These are phyloP conservation scores for Chironex yamaguchii DNA, from an alignment of 30 jellyfish, hydroid and myxozoan genomes.

Conservation along the genomic window DNA sequence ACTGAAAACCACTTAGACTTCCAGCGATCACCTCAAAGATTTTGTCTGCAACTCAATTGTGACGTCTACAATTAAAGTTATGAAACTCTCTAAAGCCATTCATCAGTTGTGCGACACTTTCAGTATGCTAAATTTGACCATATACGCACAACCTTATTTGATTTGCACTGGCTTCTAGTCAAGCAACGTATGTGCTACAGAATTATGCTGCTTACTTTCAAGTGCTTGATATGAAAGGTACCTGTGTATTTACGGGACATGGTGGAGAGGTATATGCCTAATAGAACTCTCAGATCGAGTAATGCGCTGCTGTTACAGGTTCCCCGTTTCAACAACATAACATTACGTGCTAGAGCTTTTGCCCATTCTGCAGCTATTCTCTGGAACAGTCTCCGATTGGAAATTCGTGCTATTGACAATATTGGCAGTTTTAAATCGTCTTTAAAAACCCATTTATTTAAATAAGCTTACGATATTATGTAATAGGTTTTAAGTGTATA, in stretches of 20 bases:
- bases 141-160: too few species aligned
- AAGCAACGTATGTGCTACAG: too few species aligned
- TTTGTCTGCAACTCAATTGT: constrained; percentile 11
- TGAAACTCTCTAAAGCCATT: background rate
- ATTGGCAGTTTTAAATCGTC: constrained; percentile 32
- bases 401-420: constrained; percentile 44
- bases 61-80: constrained; percentile 6
- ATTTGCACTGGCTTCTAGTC: too few species aligned
- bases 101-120: background rate
- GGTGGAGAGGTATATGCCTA: constrained; percentile 57
- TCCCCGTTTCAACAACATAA: constrained; percentile 54
- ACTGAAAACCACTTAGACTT: constrained; percentile 10
- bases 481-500: constrained; percentile 17
- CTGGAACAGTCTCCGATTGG: constrained; percentile 56
- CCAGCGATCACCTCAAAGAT: constrained; percentile 24
- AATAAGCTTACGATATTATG: constrained; percentile 34
- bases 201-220: too few species aligned
- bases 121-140: background rate
- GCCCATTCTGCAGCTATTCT: constrained; percentile 54
- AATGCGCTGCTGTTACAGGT: constrained; percentile 56
- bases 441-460: constrained; percentile 49
- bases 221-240: too few species aligned
- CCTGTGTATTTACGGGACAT: constrained; percentile 34
- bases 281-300: constrained; percentile 64
- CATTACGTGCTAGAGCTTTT: constrained; percentile 63